phyloP scores from a whole-genome alignment of 2,113 vertebrate species.

The Trachemys scripta region DNA sequence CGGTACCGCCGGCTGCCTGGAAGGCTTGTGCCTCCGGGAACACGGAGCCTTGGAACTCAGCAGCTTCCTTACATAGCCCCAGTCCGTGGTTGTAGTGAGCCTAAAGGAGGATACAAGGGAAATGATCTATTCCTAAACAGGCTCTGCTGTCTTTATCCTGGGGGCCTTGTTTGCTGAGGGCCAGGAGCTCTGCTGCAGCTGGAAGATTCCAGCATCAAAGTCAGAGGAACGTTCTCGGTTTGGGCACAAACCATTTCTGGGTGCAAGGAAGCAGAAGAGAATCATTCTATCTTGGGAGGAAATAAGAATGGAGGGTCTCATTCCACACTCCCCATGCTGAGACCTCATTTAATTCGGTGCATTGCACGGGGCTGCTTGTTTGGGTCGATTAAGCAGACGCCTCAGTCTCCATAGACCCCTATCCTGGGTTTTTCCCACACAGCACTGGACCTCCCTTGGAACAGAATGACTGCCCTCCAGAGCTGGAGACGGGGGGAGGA shows the following conservation, averaged over 20 bases:
- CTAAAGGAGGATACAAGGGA: slow-evolving; percentile 66
- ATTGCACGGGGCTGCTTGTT: fast-evolving
- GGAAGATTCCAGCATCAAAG: fast-evolving
- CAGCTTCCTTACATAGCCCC: slow-evolving; percentile 82
- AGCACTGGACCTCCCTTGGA: fast-evolving
- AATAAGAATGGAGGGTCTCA: neutral
- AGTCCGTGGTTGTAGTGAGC: slow-evolving; percentile 82
- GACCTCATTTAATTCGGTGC: fast-evolving
- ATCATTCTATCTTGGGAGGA: fast-evolving
- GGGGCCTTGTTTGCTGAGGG: fast-evolving
- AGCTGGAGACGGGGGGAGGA: neutral
- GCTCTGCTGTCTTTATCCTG: neutral
- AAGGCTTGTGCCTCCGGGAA: slow-evolving; percentile 83
- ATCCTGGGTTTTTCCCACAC: neutral
- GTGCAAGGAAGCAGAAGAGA: neutral
- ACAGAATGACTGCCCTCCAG: neutral
- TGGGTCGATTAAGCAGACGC: neutral
- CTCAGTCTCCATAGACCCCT: fast-evolving
- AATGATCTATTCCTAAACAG: fast-evolving
- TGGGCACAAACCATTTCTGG: neutral
- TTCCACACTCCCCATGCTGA: neutral
- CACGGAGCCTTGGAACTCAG: slow-evolving; percentile 30
- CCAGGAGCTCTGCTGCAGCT: fast-evolving
- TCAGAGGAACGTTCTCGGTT: fast-evolving
- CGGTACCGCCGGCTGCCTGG: slow-evolving; percentile 74